phyloP scores from a whole-genome alignment of 2,888 invertebrate species.

The Prenolepis imparis region DNA sequence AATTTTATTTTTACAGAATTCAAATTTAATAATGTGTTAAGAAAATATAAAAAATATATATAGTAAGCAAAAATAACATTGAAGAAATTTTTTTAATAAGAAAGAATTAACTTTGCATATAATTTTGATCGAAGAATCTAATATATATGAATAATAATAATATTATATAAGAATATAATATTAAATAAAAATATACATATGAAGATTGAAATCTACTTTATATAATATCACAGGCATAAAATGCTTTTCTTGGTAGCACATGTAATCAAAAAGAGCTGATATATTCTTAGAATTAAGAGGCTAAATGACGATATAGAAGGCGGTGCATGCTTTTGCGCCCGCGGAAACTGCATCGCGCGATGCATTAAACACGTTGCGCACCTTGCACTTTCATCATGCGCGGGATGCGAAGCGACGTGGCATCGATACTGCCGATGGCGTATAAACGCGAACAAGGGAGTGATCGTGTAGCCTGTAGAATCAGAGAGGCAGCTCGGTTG shows the following conservation, averaged over 20 bases:
- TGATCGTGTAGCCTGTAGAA: background rate
- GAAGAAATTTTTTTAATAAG: background rate
- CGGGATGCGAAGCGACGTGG: background rate
- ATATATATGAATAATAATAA: no score
- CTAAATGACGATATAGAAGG: constrained; percentile 6
- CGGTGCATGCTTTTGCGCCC: background rate
- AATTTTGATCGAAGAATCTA: background rate
- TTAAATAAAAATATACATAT: background rate
- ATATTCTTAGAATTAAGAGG: constrained; percentile 27
- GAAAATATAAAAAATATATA: background rate
- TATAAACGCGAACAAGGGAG: background rate
- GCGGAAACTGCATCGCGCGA: background rate
- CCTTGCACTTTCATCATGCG: constrained; percentile 38
- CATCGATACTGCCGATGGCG: constrained; percentile 1
- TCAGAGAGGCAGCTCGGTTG: constrained; percentile 5
- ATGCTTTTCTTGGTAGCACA: background rate
- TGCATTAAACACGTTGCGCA: constrained; percentile 18
- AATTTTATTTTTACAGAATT: background rate
- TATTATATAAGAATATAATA: no score
- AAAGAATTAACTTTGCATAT: background rate
- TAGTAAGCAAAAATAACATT: background rate
- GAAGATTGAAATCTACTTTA: background rate
- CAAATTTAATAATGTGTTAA: background rate
- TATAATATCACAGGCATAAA: background rate
- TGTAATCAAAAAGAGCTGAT: background rate